phyloP scores from a whole-genome alignment of 1,140 invertebrate genomes.

The Listronotus bonariensis region DNA sequence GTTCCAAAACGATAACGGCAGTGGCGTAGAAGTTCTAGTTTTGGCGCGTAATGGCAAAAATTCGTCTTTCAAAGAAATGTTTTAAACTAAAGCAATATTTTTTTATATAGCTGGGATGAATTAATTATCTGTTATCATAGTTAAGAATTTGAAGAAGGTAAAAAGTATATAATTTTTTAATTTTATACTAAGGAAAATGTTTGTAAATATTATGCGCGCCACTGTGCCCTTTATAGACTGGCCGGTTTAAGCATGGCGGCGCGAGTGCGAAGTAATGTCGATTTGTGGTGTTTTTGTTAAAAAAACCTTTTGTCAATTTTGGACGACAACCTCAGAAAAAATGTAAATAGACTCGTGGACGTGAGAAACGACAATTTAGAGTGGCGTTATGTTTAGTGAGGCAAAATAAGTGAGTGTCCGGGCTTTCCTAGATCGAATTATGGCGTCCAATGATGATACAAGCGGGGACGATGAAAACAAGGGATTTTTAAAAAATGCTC shows the following conservation, averaged over 20 bases:
- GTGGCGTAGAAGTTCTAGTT: too few relatives aligned
- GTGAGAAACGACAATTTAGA: conserved; percentile 10
- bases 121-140: too few relatives aligned
- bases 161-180: too few relatives aligned
- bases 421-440: conserved; percentile 39
- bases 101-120: too few relatives aligned
- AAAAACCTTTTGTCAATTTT: conserved; percentile 27
- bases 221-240: conserved; percentile 11
- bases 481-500: conserved; percentile 34
- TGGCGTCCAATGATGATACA: conserved; percentile 45
- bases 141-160: too few relatives aligned
- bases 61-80: too few relatives aligned
- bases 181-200: background rate
- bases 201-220: conserved; percentile 10
- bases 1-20: too few relatives aligned
- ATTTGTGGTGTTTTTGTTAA: conserved; percentile 34
- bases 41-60: too few relatives aligned
- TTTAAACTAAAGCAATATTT: too few relatives aligned
- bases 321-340: background rate
- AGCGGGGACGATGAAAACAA: conserved; percentile 42
- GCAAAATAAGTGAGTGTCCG: conserved; percentile 36
- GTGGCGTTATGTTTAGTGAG: conserved; percentile 26
- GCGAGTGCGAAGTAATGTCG: conserved; percentile 38
- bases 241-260: conserved; percentile 43
- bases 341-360: conserved; percentile 5